A percentile compares a stretch with the other conserved stretches of the same genome.
phyloP scores from a whole-genome alignment of 2,797 vertebrate genomes.

The Phylloscopus collybita region DNA sequence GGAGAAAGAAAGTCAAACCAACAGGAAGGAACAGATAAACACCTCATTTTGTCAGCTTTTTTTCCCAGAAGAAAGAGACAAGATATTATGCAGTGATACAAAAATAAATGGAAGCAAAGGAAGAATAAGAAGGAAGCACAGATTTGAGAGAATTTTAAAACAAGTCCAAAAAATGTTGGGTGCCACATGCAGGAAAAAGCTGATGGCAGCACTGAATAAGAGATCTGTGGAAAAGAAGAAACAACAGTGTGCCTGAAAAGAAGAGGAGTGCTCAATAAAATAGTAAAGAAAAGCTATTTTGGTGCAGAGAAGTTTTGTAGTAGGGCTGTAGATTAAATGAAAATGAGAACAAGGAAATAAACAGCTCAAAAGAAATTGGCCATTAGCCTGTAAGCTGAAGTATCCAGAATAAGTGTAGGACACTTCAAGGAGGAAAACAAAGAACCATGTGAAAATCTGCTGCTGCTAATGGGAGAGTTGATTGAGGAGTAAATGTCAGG shows the following conservation, averaged over 20 bases:
- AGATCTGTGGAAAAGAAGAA: background rate
- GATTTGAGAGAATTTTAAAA: slow-evolving; percentile 57
- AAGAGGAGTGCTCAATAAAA: background rate
- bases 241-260: background rate
- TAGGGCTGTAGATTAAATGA: background rate
- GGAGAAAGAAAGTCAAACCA: slow-evolving; percentile 30
- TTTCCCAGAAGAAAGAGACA: background rate
- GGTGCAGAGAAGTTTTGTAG: background rate
- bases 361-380: slow-evolving; percentile 3
- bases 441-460: background rate
- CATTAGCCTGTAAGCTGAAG: background rate
- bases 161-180: background rate
- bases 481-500: background rate
- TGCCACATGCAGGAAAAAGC: background rate
- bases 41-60: slow-evolving; percentile 9
- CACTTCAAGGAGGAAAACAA: background rate
- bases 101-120: slow-evolving; percentile 37
- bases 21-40: background rate
- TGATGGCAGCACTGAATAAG: slow-evolving; percentile 8
- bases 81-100: slow-evolving; percentile 22
- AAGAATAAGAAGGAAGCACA: slow-evolving; percentile 2
- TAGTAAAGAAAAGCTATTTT: slow-evolving; percentile 23
- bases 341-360: background rate
- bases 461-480: background rate
- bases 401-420: background rate